Percentiles rank a stretch among this genome's conserved stretches.
These are phyloP conservation scores for Rhinichthys klamathensis DNA, from an alignment of 2,113 vertebrate species.

Conservation along the genomic window DNA sequence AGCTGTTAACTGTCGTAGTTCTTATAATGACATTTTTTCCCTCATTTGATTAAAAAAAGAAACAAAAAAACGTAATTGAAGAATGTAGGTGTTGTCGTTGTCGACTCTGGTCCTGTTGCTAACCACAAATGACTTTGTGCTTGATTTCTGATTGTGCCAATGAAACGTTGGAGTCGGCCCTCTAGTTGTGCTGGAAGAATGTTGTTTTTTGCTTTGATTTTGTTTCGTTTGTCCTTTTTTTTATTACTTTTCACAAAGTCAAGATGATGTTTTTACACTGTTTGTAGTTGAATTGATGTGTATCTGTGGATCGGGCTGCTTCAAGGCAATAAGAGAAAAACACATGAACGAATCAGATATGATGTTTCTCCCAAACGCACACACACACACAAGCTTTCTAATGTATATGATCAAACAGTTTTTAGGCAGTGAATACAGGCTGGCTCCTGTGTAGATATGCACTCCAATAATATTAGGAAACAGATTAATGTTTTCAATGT, in stretches of 20 bases:
- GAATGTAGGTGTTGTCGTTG: slow-evolving; percentile 81
- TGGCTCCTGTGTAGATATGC: slow-evolving; percentile 83
- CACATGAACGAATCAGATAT: not conserved
- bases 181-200: slow-evolving; percentile 70
- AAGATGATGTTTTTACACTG: slow-evolving; percentile 68
- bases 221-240: slow-evolving; percentile 51
- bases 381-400: slow-evolving; percentile 44
- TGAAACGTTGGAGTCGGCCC: slow-evolving; percentile 72
- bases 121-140: slow-evolving; percentile 67
- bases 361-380: slow-evolving; percentile 57
- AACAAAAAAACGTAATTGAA: slow-evolving; percentile 71
- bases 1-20: slow-evolving; percentile 83
- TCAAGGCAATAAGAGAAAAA: slow-evolving; percentile 63
- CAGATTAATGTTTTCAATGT: slow-evolving; percentile 53
- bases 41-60: slow-evolving; percentile 71
- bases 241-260: slow-evolving; percentile 66
- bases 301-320: slow-evolving; percentile 63
- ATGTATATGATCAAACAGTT: slow-evolving; percentile 60
- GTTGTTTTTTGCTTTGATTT: slow-evolving; percentile 69
- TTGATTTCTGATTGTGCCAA: slow-evolving; percentile 86
- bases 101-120: slow-evolving; percentile 71
- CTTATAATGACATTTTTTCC: slow-evolving; percentile 75
- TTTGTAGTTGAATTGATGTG: slow-evolving; percentile 63
- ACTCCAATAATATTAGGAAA: slow-evolving; percentile 66
- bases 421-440: slow-evolving; percentile 78